phyloP scores from a whole-genome alignment of 2,797 vertebrate species.

The Florisuga fusca region DNA sequence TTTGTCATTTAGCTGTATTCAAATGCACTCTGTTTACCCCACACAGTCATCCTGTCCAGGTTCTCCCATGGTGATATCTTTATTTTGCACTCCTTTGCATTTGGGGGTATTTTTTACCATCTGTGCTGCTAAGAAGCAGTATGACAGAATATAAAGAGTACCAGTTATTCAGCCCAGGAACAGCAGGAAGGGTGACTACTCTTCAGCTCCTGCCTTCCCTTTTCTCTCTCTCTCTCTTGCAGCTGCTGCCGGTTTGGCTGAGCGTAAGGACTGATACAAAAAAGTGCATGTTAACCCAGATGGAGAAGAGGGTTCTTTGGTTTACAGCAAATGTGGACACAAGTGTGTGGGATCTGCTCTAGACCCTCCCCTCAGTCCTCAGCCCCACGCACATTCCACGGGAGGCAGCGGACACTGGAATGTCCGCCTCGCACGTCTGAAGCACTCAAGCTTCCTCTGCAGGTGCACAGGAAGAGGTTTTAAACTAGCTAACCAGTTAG shows the following conservation, averaged over 20 bases:
- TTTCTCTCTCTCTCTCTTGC: background rate
- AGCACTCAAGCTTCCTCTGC: accelerated
- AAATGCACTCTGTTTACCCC: constrained; percentile 34
- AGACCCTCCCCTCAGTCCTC: accelerated
- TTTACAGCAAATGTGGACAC: background rate
- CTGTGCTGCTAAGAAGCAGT: constrained; percentile 55
- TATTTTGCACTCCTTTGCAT: constrained; percentile 39
- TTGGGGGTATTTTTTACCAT: constrained; percentile 50
- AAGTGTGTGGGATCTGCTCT: accelerated
- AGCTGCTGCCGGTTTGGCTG: constrained; percentile 9
- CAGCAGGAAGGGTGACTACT: constrained; percentile 11
- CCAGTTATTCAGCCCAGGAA: constrained; percentile 27
- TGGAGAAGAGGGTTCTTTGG: background rate
- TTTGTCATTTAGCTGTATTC: constrained; percentile 52
- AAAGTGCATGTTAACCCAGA: background rate
- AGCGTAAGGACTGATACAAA: background rate
- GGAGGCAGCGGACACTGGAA: background rate
- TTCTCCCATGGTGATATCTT: constrained; percentile 44
- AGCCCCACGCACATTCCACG: accelerated
- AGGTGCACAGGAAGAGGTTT: accelerated
- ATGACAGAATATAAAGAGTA: constrained; percentile 40
- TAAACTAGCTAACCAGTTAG: too few species aligned
- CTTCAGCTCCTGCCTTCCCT: background rate
- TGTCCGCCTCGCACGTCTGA: background rate
- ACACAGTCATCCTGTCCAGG: constrained; percentile 34